Evolutionary conservation across 1,140 invertebrate genomes (phyloP).

Genomic region (Leptinotarsa undecemlineata): DNA sequence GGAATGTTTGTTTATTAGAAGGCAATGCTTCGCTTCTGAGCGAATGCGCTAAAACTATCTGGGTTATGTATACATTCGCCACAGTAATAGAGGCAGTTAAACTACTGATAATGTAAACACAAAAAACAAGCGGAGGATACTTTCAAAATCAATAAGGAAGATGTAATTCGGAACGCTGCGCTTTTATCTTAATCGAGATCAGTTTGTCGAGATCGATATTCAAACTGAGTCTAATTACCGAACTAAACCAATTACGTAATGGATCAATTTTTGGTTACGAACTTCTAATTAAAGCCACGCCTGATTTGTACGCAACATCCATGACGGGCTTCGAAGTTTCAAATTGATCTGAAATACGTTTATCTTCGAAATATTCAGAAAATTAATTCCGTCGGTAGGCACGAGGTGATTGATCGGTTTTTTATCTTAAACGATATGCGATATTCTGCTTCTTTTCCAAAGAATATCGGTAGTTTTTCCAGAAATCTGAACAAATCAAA

Average conservation of each 20-base stretch:
- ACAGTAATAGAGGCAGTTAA: background rate
- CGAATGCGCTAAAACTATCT: background rate
- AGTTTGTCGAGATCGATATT: background rate
- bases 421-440: no score
- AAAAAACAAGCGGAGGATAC: background rate
- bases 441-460: no score
- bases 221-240: background rate
- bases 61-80: background rate
- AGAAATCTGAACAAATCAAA: no score
- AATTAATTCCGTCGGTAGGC: no score
- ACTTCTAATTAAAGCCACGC: background rate
- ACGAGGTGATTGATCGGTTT: no score
- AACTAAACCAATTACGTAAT: conserved; percentile 1
- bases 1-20: conserved; percentile 4
- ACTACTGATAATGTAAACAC: background rate
- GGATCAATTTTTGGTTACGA: background rate
- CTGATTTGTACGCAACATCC: background rate
- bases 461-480: no score
- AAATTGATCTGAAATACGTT: background rate
- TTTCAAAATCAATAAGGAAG: background rate
- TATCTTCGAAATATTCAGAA: no score
- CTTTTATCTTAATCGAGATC: conserved; percentile 2
- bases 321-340: background rate
- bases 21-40: background rate
- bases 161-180: background rate